A percentile compares a stretch with the other conserved stretches of the same genome.
Conservation (phyloP, 2,888 invertebrate species). For the Ariolimax columbianus region DNA sequence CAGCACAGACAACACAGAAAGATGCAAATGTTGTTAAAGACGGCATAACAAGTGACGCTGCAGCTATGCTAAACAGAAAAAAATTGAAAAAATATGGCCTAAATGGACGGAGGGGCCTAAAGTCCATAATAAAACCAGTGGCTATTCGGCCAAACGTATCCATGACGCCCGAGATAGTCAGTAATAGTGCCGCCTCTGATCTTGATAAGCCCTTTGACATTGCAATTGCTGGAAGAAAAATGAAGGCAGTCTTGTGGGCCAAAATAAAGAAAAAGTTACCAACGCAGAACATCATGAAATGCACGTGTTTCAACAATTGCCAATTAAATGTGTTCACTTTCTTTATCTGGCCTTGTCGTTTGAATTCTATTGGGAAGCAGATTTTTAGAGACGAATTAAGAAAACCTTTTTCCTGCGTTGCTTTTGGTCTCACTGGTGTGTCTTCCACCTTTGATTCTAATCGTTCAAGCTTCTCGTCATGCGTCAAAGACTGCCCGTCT, state of each 20-base stretch:
- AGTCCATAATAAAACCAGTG: conserved; percentile 63
- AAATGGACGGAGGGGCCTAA: conserved; percentile 60
- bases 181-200: conserved; percentile 62
- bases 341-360: conserved; percentile 13
- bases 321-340: conserved; percentile 51
- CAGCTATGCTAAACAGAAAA: conserved; percentile 59
- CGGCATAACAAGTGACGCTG: conserved; percentile 12
- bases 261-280: conserved; percentile 54
- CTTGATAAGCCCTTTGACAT: conserved; percentile 61
- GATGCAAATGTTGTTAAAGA: conserved; percentile 53
- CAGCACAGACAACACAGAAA: conserved; percentile 58
- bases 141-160: conserved; percentile 64
- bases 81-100: conserved; percentile 64
- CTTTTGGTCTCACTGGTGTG: neutral
- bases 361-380: conserved; percentile 48
- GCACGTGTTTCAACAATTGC: conserved; percentile 51
- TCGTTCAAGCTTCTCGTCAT: neutral
- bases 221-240: conserved; percentile 68
- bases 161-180: conserved; percentile 66
- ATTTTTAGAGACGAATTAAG: conserved; percentile 25
- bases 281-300: conserved; percentile 55
- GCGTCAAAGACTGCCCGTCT: accelerated
- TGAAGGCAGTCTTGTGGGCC: conserved; percentile 61
- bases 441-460: neutral
- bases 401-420: neutral